Evolutionary conservation across 1,140 invertebrate species (phyloP).

Genomic region (Trichoplusia ni): DNA sequence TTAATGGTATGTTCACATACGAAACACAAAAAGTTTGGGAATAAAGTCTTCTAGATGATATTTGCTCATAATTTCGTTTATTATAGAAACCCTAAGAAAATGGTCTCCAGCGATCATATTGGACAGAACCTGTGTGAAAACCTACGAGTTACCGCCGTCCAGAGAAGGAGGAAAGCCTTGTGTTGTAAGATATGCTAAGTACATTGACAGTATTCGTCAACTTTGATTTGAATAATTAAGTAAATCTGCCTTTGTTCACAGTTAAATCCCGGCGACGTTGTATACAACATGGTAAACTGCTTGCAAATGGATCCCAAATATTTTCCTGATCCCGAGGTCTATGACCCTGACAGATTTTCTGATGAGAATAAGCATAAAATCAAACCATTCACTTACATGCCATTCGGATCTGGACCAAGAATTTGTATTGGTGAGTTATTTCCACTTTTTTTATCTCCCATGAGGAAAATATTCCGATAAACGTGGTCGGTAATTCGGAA

Average conservation of each 20-base stretch:
- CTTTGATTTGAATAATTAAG: not conserved
- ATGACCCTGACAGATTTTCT: conserved; percentile 82
- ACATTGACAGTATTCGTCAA: not conserved
- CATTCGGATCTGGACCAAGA: conserved; percentile 83
- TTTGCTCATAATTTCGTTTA: too few species aligned
- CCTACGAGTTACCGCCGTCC: conserved; percentile 72
- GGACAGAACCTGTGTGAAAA: conserved; percentile 73
- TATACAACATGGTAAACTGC: conserved; percentile 67
- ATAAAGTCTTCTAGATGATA: too few species aligned
- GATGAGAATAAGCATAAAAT: conserved; percentile 78
- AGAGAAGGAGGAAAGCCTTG: conserved; percentile 53
- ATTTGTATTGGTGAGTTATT: conserved; percentile 82
- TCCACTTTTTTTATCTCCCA: not conserved
- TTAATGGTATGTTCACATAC: not conserved
- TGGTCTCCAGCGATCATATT: conserved; percentile 74
- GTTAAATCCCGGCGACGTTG: conserved; percentile 37
- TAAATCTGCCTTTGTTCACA: conserved; percentile 25
- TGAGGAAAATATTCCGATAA: not conserved
- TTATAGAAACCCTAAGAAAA: conserved; percentile 80
- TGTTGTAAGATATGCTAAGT: conserved; percentile 47
- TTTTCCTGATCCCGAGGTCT: conserved; percentile 79
- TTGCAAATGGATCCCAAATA: conserved; percentile 79
- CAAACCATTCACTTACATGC: conserved; percentile 76
- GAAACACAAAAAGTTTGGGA: not conserved
- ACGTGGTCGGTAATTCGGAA: too few species aligned